Conservation (phyloP, 2,888 invertebrate species). For the Oscheius sp. region DNA sequence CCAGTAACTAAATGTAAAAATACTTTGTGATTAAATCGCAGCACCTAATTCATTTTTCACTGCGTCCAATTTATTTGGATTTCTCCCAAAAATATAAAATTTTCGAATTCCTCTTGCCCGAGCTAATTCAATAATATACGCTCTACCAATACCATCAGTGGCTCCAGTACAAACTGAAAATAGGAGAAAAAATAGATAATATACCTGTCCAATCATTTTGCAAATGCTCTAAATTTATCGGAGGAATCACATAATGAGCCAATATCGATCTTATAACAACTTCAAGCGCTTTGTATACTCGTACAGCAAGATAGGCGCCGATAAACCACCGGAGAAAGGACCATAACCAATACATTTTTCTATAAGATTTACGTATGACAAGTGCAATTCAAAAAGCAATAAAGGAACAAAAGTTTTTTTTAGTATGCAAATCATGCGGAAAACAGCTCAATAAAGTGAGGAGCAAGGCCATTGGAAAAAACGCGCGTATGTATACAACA, state of each 20-base stretch:
- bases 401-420: too few species aligned
- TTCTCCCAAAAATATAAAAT: slow-evolving; percentile 65
- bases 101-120: slow-evolving; percentile 59
- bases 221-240: slow-evolving; percentile 42
- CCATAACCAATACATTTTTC: too few species aligned
- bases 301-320: slow-evolving; percentile 49
- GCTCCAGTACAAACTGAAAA: slow-evolving; percentile 65
- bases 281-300: slow-evolving; percentile 57
- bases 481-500: too few species aligned
- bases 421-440: too few species aligned
- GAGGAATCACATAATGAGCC: slow-evolving; percentile 47
- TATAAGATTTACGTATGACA: too few species aligned
- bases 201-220: slow-evolving; percentile 55
- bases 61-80: slow-evolving; percentile 53
- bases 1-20: slow-evolving; percentile 37
- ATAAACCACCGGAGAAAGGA: neutral
- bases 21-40: slow-evolving; percentile 8
- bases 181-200: neutral
- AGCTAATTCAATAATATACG: slow-evolving; percentile 65
- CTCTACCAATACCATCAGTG: slow-evolving; percentile 69
- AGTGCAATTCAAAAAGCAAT: too few species aligned
- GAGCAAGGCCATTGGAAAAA: too few species aligned
- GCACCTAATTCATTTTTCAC: slow-evolving; percentile 56
- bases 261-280: slow-evolving; percentile 48
- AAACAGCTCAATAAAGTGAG: too few species aligned